A percentile compares a stretch with the other conserved stretches of the same genome.
Evolutionary conservation across 2,113 vertebrate species (phyloP).

Genomic region (Capra hircus): DNA sequence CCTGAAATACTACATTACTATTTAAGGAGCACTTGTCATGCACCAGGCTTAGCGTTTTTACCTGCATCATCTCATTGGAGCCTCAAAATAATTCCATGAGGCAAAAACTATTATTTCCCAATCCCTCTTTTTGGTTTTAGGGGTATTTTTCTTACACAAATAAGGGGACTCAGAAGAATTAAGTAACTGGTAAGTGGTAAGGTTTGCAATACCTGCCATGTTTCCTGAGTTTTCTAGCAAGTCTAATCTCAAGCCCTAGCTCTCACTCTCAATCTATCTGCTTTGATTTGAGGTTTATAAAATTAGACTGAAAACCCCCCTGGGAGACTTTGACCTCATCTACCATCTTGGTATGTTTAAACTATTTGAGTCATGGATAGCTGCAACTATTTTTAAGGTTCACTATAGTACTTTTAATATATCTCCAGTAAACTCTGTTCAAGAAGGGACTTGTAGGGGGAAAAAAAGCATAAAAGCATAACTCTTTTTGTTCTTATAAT

Average conservation of each 20-base stretch:
- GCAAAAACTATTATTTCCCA: neutral
- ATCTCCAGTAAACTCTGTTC: neutral
- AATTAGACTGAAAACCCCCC: neutral
- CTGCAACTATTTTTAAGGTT: neutral
- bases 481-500: neutral
- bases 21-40: neutral
- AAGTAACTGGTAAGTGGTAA: neutral
- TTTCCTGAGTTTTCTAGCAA: neutral
- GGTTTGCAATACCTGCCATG: neutral
- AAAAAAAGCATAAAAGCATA: neutral
- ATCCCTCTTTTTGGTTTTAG: neutral
- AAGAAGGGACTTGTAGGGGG: neutral
- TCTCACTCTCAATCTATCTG: neutral
- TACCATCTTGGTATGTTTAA: neutral
- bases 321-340: neutral
- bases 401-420: neutral
- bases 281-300: neutral
- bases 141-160: neutral
- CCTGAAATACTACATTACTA: neutral
- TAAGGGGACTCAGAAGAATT: neutral
- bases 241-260: neutral
- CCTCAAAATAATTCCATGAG: neutral
- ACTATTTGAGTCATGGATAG: neutral
- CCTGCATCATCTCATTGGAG: neutral
- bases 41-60: neutral